phyloP scores from a whole-genome alignment of 2,113 vertebrate genomes.

The Echinops telfairi region DNA sequence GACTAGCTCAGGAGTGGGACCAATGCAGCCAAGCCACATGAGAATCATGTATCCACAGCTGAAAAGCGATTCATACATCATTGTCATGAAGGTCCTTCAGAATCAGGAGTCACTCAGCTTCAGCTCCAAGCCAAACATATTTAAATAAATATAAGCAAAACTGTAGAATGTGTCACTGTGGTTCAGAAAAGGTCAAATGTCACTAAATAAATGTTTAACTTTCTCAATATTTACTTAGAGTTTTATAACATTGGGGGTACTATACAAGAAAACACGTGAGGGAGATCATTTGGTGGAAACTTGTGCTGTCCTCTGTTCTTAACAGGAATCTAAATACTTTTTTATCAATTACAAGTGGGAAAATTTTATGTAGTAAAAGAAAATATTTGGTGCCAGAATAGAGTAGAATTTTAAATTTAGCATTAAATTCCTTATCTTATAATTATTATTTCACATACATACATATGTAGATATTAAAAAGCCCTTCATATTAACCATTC shows the following conservation, averaged over 20 bases:
- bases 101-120: conserved; percentile 56
- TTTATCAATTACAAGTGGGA: not conserved
- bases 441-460: not conserved
- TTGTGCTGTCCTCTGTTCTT: not conserved
- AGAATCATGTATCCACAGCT: not conserved
- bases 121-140: conserved; percentile 72
- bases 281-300: not conserved
- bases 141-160: conserved; percentile 57
- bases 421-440: too few relatives aligned
- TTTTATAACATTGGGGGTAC: conserved; percentile 71
- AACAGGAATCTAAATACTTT: not conserved
- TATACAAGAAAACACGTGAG: not conserved
- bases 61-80: not conserved
- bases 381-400: not conserved
- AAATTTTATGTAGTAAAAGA: not conserved
- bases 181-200: conserved; percentile 30
- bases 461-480: not conserved
- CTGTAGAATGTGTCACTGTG: not conserved
- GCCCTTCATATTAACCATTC: not conserved
- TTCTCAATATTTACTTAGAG: conserved; percentile 72
- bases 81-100: not conserved
- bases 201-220: not conserved
- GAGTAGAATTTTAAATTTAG: not conserved
- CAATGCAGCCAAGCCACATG: not conserved
- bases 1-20: too few relatives aligned